A percentile compares a stretch with the other conserved stretches of the same genome.
phyloP scores from a whole-genome alignment of 2,113 vertebrate genomes.

The Megaceryle maxima region DNA sequence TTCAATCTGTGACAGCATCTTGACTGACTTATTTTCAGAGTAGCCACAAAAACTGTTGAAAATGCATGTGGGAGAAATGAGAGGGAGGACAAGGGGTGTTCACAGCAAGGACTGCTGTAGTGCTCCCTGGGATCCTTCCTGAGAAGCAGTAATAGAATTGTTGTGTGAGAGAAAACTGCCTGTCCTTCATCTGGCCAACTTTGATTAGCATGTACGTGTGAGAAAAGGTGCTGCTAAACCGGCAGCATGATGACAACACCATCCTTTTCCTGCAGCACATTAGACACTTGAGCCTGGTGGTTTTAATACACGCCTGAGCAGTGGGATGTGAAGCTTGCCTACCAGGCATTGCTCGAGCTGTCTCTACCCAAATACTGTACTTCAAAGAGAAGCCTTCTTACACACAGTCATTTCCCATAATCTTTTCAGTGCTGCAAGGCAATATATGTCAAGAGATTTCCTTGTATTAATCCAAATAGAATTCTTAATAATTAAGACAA shows the following conservation, averaged over 20 bases:
- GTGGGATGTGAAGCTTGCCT: neutral
- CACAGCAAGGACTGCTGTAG: accelerated
- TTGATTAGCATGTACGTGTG: accelerated
- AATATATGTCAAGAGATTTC: constrained; percentile 65
- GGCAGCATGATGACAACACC: accelerated
- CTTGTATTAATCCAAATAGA: constrained; percentile 66
- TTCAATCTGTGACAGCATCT: neutral
- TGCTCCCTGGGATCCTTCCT: too few species aligned
- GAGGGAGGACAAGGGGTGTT: neutral
- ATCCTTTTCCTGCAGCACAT: accelerated
- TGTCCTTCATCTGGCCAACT: too few species aligned
- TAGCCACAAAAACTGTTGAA: neutral
- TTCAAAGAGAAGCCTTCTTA: constrained; percentile 2
- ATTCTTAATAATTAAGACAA: constrained; percentile 73
- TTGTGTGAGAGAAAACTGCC: neutral
- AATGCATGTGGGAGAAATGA: neutral
- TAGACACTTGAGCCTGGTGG: neutral
- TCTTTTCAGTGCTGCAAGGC: constrained; percentile 53
- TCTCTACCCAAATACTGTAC: neutral
- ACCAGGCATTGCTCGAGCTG: neutral
- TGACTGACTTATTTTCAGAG: neutral
- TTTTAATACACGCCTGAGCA: accelerated
- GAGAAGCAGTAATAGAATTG: neutral
- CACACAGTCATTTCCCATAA: neutral
- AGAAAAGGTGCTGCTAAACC: neutral